Evolutionary conservation across 1,140 invertebrate species (phyloP).

Genomic region (Pachyrhynchus sulphureomaculatus): DNA sequence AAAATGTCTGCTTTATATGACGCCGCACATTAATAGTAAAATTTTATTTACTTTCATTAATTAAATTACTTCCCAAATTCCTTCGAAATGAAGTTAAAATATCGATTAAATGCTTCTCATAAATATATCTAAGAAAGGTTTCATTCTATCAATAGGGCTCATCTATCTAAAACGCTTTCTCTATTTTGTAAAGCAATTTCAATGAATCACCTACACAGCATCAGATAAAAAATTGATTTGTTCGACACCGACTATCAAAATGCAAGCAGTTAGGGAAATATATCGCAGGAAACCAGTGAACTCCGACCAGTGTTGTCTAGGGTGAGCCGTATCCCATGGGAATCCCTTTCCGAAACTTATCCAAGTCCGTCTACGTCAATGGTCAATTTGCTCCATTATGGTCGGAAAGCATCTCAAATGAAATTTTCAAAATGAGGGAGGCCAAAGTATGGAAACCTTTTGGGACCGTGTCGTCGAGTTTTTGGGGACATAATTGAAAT

Average conservation of each 20-base stretch:
- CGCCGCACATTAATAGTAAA: no score
- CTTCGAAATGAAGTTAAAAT: no score
- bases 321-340: constrained; percentile 10
- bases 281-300: background rate
- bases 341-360: constrained; percentile 17
- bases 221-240: constrained; percentile 25
- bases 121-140: no score
- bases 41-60: no score
- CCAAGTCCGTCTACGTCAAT: constrained; percentile 22
- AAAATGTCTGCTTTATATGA: no score
- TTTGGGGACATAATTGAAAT: constrained; percentile 6
- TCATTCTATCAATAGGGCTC: no score
- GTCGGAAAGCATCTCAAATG: constrained; percentile 18
- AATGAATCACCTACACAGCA: constrained; percentile 2
- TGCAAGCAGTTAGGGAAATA: constrained; percentile 10
- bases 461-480: background rate
- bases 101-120: no score
- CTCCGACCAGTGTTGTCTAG: constrained; percentile 6
- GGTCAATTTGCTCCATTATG: constrained; percentile 31
- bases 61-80: no score
- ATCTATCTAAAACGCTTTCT: no score
- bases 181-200: background rate
- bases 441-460: background rate
- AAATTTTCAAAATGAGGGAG: constrained; percentile 21
- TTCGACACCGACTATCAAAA: constrained; percentile 7